Percentiles rank a stretch among this genome's conserved stretches.
Conservation (phyloP, 2,113 vertebrate species). For the Paradoxurus hermaphroditus region DNA sequence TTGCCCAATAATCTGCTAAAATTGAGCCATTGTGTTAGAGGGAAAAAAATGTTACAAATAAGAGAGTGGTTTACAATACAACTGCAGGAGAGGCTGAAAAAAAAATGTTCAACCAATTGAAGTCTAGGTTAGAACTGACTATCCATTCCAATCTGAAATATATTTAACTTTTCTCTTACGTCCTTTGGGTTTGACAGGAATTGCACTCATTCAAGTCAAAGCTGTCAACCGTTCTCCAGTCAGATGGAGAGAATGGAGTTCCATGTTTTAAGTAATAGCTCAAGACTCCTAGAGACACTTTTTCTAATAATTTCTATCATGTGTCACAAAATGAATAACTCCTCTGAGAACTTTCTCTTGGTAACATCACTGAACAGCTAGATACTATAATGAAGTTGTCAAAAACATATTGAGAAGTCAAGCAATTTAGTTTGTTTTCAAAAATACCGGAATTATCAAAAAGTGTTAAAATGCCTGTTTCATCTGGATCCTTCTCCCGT, state of each 20-base stretch:
- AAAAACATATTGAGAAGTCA: not conserved
- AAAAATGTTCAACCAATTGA: not conserved
- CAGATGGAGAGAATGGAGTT: not conserved
- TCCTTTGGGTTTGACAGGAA: not conserved
- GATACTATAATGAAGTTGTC: not conserved
- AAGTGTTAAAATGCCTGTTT: not conserved
- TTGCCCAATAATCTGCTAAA: not conserved
- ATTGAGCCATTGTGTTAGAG: not conserved
- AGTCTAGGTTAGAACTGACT: not conserved
- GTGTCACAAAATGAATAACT: not conserved
- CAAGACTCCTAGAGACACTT: not conserved
- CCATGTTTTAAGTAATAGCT: constrained; percentile 2
- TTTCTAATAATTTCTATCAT: constrained; percentile 12
- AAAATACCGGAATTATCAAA: not conserved
- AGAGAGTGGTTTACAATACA: not conserved
- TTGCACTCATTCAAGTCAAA: constrained; percentile 8
- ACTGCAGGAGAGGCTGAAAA: not conserved
- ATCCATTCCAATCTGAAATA: not conserved
- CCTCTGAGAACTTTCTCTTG: not conserved
- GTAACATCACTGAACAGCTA: not conserved
- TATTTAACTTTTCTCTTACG: not conserved
- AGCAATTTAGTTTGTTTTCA: not conserved
- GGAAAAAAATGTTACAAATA: not conserved
- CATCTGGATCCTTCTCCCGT: not conserved
- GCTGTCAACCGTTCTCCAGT: not conserved